Percentiles rank a stretch among this genome's conserved stretches.
Conservation (phyloP, 2,888 invertebrate species). For the Tillus elongatus region DNA sequence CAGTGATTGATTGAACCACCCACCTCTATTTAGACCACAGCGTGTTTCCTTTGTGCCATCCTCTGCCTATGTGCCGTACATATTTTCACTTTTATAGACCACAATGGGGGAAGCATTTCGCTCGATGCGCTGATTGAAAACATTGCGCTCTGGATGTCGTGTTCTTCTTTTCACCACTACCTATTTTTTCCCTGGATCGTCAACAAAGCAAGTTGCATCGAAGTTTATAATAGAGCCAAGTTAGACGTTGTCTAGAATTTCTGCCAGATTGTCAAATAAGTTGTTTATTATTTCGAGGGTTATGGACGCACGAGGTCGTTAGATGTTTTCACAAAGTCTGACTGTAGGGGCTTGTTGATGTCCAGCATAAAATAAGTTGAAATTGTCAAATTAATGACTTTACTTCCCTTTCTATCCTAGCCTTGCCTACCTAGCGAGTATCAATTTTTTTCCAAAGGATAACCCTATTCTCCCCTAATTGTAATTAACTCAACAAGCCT, state of each 20-base stretch:
- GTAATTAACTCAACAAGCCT: too few species aligned
- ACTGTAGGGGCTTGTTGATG: too few species aligned
- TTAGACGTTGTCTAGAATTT: conserved; percentile 13
- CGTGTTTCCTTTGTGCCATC: conserved; percentile 13
- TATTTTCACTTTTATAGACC: conserved; percentile 18
- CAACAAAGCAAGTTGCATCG: conserved; percentile 18
- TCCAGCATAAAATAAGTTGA: too few species aligned
- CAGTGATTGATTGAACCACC: conserved; percentile 21
- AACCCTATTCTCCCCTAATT: too few species aligned
- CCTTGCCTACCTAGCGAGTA: too few species aligned
- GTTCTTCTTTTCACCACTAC: conserved; percentile 14
- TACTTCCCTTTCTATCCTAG: too few species aligned
- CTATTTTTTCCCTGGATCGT: conserved; percentile 17
- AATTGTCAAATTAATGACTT: too few species aligned
- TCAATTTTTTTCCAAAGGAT: too few species aligned
- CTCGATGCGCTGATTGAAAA: conserved; percentile 13
- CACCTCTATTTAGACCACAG: conserved; percentile 15
- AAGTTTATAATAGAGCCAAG: conserved; percentile 19
- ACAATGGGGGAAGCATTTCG: conserved; percentile 12
- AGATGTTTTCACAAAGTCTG: too few species aligned
- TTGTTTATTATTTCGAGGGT: conserved; percentile 15
- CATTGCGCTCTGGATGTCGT: conserved; percentile 25
- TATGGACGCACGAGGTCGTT: too few species aligned
- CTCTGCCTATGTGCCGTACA: conserved; percentile 18
- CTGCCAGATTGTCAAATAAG: conserved; percentile 16